Evolutionary conservation across 2,113 vertebrate genomes (phyloP), one percentile per base, ranked within the genome.

Genomic region (Prionailurus viverrinus): DNA sequence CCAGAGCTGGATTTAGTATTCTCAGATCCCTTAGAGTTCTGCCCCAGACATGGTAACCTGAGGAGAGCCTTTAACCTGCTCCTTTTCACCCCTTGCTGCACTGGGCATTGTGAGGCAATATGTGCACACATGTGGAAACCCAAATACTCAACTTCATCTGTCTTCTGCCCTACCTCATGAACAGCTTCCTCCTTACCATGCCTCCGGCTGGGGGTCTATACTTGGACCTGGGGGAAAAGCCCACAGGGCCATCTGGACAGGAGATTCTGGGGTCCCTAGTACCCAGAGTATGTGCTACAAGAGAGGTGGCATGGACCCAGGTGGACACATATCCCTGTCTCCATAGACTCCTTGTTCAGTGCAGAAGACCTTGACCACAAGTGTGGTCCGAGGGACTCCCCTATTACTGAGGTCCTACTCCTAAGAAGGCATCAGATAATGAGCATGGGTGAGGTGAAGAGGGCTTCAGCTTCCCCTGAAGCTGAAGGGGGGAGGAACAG

Each of bases 61-160:
- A 3, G 51, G 39, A 88, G 29, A 31, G 45, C 23, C 25, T 0
- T 65, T 13, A 6, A 12, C 48, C 51, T 10, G 15, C 41, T 15
- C 39, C 10, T 8, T 41, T 45, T 33, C 9, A 45, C 33, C 2
- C 61, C 78, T 48, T 89, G 19, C 31, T 66, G 12, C 45, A 73
- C 31, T 41, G 48, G 51, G 10, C 27, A 39, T 79, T 3, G 1
- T 5, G 11, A 45, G n/a, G 48, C 9, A 23, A 61, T 0, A 0
- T 7, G 69, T 81, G 29, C 23, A 29, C 21, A 18, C 1, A 0
- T 74, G 55, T 92, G 58, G 31, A 61, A 93, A 65, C 16, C 13
- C 27, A 27, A 31, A 25, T 29, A 74, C 84, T 21, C 53, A 68
- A 39, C 29, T 51, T 87, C 58, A 89, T 76, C 68, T 73, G 21